Percentiles rank a stretch among this genome's conserved stretches.
phyloP scores from a whole-genome alignment of 2,797 vertebrate genomes.

The Gymnopithys bicolor region DNA sequence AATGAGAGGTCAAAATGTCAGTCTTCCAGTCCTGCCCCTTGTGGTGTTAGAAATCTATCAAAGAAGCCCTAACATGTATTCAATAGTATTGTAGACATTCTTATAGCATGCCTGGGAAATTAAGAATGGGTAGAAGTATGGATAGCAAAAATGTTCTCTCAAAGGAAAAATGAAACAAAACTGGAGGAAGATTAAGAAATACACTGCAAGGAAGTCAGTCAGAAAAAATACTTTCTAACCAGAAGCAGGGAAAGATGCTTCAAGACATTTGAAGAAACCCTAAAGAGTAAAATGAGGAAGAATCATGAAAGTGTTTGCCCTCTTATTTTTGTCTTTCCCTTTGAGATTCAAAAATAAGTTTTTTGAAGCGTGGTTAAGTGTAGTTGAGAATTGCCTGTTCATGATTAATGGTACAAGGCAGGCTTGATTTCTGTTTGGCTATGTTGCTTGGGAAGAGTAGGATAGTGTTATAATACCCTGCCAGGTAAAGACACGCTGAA shows the following conservation, averaged over 20 bases:
- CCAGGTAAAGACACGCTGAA: slow-evolving; percentile 22
- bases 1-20: slow-evolving; percentile 68
- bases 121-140: not conserved
- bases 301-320: not conserved
- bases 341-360: not conserved
- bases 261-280: not conserved
- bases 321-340: not conserved
- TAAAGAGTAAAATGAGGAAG: not conserved
- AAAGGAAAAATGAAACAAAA: not conserved
- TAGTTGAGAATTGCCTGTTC: not conserved
- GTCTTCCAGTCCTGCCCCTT: slow-evolving; percentile 2
- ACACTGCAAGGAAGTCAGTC: not conserved
- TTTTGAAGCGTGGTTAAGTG: not conserved
- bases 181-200: not conserved
- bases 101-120: not conserved
- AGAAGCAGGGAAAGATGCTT: not conserved
- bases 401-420: not conserved
- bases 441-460: not conserved
- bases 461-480: not conserved
- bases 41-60: slow-evolving; percentile 8
- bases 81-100: not conserved
- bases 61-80: slow-evolving; percentile 1
- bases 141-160: not conserved
- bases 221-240: not conserved
- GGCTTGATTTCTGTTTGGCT: not conserved